Conservation (phyloP, 2,888 invertebrate species). For the Minunthozetes semirufus region DNA sequence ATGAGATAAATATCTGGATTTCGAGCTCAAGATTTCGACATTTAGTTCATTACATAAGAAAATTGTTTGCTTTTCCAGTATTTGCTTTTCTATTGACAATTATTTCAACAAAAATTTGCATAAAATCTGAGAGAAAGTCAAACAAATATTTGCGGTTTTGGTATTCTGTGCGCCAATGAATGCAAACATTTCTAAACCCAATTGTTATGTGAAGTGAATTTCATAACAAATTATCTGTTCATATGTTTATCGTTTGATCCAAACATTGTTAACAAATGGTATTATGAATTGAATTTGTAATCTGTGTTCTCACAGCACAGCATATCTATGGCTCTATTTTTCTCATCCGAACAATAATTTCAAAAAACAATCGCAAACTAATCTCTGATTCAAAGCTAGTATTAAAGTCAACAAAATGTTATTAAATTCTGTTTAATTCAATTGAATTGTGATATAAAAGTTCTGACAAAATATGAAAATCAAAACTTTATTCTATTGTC, state of each 20-base stretch:
- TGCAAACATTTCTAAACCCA: neutral
- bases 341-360: neutral
- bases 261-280: neutral
- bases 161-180: neutral
- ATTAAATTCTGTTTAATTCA: neutral
- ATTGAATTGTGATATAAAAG: neutral
- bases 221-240: neutral
- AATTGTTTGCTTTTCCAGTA: neutral
- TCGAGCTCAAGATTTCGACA: no score
- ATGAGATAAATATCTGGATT: no score
- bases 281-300: neutral
- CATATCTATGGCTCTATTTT: neutral
- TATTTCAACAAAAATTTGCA: neutral
- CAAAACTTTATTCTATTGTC: neutral
- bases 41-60: no score
- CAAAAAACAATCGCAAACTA: neutral
- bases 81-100: neutral
- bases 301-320: neutral
- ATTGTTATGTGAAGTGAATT: no score
- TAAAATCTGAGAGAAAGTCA: neutral
- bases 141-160: neutral
- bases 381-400: neutral
- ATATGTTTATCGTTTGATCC: neutral
- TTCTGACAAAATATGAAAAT: neutral
- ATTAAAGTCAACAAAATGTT: neutral